Percentiles rank a stretch among this genome's conserved stretches.
phyloP scores from a whole-genome alignment of 1,140 invertebrate species.

The Monomorium pharaonis region DNA sequence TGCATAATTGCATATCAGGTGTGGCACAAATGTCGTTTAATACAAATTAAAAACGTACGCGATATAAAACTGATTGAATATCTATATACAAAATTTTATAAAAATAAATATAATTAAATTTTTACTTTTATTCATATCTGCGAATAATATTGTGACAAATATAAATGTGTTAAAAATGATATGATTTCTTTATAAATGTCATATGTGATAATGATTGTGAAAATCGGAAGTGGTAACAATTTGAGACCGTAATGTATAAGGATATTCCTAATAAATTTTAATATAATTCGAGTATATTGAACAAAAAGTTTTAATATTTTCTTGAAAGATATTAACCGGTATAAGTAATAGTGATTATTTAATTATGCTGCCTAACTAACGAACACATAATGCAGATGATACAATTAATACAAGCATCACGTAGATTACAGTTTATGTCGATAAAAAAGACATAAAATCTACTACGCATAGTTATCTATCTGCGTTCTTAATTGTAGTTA shows the following conservation, averaged over 20 bases:
- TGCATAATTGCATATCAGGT: neutral
- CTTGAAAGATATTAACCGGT: too few species aligned
- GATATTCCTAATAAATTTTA: too few species aligned
- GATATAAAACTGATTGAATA: neutral
- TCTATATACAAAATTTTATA: too few species aligned
- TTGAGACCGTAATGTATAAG: too few species aligned
- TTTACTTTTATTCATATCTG: neutral
- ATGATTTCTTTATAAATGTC: too few species aligned
- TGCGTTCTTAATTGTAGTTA: neutral
- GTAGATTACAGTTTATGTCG: slow-evolving; percentile 1
- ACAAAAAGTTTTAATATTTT: too few species aligned
- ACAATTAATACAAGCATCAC: neutral
- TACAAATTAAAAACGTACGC: neutral
- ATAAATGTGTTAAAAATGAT: too few species aligned
- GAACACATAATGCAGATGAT: neutral
- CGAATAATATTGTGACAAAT: neutral
- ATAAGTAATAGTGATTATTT: too few species aligned
- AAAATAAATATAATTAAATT: neutral
- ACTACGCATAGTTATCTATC: neutral
- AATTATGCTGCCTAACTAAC: too few species aligned
- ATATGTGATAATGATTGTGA: too few species aligned
- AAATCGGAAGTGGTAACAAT: too few species aligned
- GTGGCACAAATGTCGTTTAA: neutral
- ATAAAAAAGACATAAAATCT: slow-evolving; percentile 16
- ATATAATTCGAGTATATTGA: too few species aligned